Evolutionary conservation across 2,888 invertebrate species (phyloP).

Genomic region (Phlogophora meticulosa): DNA sequence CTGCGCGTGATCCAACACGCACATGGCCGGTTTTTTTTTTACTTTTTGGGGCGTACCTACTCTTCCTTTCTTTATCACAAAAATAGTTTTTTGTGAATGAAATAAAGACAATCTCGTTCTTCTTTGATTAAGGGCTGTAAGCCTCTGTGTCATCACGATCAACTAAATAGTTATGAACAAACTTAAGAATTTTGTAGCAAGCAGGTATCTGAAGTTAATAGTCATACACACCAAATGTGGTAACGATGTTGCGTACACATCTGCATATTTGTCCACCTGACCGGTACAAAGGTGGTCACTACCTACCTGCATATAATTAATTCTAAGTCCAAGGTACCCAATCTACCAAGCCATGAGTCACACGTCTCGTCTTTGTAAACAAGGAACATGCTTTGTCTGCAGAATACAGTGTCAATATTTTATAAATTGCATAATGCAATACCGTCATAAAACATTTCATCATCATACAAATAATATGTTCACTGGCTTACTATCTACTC

Average conservation of each 20-base stretch:
- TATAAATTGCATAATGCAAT: conserved; percentile 24
- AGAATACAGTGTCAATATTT: conserved; percentile 15
- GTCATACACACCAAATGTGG: conserved; percentile 60
- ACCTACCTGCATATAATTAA: conserved; percentile 15
- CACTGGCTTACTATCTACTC: background rate
- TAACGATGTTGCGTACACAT: conserved; percentile 54
- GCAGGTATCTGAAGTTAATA: conserved; percentile 30
- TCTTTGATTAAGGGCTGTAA: no score
- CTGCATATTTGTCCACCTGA: conserved; percentile 57
- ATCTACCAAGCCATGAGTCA: conserved; percentile 51
- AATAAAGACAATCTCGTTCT: no score
- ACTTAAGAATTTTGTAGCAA: no score
- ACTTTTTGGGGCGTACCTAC: no score
- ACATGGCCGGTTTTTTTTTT: no score
- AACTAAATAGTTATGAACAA: no score
- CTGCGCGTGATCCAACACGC: no score
- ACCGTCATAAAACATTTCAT: background rate
- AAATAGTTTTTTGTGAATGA: no score
- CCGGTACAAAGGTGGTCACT: conserved; percentile 28
- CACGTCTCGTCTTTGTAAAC: conserved; percentile 27
- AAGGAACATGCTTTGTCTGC: conserved; percentile 20
- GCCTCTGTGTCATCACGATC: no score
- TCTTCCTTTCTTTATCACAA: no score
- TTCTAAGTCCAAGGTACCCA: conserved; percentile 13
- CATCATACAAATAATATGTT: background rate